Percentiles rank a stretch among this genome's conserved stretches.
Conservation (phyloP, 2,797 vertebrate genomes). For the Sardinella longiceps region DNA sequence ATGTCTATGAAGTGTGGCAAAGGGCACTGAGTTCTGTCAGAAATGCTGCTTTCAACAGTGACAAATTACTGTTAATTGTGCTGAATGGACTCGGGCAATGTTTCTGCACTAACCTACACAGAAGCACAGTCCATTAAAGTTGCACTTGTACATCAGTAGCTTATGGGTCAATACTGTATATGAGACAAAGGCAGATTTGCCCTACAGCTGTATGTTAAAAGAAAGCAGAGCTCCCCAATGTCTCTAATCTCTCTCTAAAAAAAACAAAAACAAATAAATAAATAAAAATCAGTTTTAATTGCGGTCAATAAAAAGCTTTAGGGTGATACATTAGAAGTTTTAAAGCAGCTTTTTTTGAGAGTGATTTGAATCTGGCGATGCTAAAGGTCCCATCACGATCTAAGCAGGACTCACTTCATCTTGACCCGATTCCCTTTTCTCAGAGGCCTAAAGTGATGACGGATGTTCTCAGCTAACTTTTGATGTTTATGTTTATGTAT, state of each 20-base stretch:
- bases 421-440: slow-evolving; percentile 30
- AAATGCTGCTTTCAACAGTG: not conserved
- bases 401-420: slow-evolving; percentile 6
- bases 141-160: not conserved
- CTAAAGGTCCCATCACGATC: slow-evolving; percentile 26
- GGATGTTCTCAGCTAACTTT: slow-evolving; percentile 26
- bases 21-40: not conserved
- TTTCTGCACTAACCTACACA: slow-evolving; percentile 26
- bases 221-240: not conserved
- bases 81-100: slow-evolving; percentile 16
- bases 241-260: not conserved
- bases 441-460: slow-evolving; percentile 37
- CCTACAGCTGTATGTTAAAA: not conserved
- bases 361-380: not conserved
- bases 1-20: not conserved
- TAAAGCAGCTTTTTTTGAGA: not conserved
- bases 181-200: not conserved
- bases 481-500: not conserved
- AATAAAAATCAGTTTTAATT: not conserved
- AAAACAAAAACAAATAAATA: no score
- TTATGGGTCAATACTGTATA: not conserved
- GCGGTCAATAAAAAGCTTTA: not conserved
- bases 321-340: not conserved
- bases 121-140: not conserved
- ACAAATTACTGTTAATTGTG: not conserved